Evolutionary conservation across 2,888 invertebrate species (phyloP), one percentile per base, ranked within the genome.

Genomic region (Melangyna quadrimaculata): DNA sequence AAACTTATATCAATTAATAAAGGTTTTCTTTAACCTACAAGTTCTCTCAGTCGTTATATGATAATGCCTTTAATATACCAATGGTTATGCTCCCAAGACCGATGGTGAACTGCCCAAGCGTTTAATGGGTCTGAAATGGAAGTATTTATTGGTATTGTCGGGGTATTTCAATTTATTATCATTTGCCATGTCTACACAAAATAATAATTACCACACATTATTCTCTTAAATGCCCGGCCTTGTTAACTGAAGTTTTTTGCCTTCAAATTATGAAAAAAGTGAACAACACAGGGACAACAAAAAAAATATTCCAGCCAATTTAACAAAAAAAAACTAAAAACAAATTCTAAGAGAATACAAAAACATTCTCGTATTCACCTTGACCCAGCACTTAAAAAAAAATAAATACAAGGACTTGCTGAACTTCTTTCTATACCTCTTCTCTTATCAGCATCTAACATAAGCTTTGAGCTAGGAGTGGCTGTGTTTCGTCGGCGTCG

Each of bases 391-490:
- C 51, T 51, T 51, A 14, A 51, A 27, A 51, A 17, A 10, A 29
- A 22, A 19, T 7, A 12, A 51, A 51, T 3, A 14, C 24, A 27
- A 51, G 51, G 24, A 51, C 51, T 51, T 51, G 3, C 24, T n/a
- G 24, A 51, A 27, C 14, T 24, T 24, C 51, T 59, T 37, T 24
- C n/a, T 5, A n/a, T n/a, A 3, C 19, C 19, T 45, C 10, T 32
- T 12, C 24, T 24, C 32, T 65, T 51, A 67, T 48, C 53, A 40
- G 29, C 17, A 27, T 24, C 29, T 32, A 24, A 80, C 63, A 67
- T 79, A 61, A 67, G 29, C 32, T 51, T 24, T 35, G 43, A 37
- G 71, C 17, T 35, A 53, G 19, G 19, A 19, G 35, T 59, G 59
- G 35, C 32, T 51, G 40, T n/a, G 40, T n/a, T 12, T 0, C 3